Conservation (phyloP, 2,113 vertebrate genomes). For the Lipophrys pholis region DNA sequence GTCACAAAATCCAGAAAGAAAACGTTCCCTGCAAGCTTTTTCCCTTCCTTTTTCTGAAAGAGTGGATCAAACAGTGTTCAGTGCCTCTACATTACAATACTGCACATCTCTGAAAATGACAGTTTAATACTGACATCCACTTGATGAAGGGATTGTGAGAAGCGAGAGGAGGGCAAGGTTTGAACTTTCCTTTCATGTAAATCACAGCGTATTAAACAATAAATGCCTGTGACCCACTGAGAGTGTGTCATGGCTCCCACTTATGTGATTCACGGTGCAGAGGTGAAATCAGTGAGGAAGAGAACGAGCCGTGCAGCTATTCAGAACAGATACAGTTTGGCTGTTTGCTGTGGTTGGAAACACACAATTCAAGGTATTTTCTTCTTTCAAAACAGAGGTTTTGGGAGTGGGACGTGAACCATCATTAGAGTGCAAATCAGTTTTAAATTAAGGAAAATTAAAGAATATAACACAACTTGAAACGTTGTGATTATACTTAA, state of each 20-base stretch:
- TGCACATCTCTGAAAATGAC: not conserved
- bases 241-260: not conserved
- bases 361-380: not conserved
- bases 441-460: no score
- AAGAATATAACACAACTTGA: no score
- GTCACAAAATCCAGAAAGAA: no score
- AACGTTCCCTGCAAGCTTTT: no score
- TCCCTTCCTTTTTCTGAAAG: no score
- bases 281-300: no score
- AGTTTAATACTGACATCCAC: not conserved
- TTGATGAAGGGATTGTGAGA: not conserved
- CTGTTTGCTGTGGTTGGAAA: not conserved
- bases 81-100: not conserved
- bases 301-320: no score
- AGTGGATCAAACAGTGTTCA: not conserved
- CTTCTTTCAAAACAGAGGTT: not conserved
- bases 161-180: not conserved
- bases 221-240: not conserved
- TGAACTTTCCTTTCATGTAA: not conserved
- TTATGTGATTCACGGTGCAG: not conserved
- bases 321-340: not conserved
- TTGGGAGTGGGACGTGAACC: no score
- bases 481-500: no score
- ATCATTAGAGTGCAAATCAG: no score
- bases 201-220: not conserved